Percentiles rank a stretch among this genome's conserved stretches.
phyloP scores from a whole-genome alignment of 2,888 invertebrate species.

The Drosophila neoperkinsi region DNA sequence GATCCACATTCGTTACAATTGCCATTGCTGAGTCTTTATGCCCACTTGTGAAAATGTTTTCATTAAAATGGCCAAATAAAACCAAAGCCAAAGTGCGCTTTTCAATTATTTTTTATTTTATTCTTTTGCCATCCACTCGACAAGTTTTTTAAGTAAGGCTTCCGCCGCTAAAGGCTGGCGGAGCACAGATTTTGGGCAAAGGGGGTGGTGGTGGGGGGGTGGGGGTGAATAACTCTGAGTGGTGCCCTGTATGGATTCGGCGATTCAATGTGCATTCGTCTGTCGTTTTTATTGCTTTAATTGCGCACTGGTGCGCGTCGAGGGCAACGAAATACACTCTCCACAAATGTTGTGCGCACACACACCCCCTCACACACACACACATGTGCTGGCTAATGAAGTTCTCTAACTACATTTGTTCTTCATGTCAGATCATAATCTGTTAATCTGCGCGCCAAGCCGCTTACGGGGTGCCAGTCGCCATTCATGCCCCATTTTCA shows the following conservation, averaged over 20 bases:
- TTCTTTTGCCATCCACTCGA: conserved; percentile 59
- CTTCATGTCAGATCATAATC: conserved; percentile 77
- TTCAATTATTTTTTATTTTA: conserved; percentile 69
- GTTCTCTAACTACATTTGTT: conserved; percentile 71
- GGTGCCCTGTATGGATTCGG: conserved; percentile 48
- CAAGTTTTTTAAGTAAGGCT: conserved; percentile 51
- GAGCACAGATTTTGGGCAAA: neutral
- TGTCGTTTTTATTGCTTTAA: conserved; percentile 78
- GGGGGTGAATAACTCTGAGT: conserved; percentile 8
- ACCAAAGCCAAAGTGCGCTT: conserved; percentile 57
- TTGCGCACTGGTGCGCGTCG: conserved; percentile 72
- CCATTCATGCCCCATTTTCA: conserved; percentile 16
- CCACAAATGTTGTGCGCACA: conserved; percentile 51
- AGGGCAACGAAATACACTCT: conserved; percentile 58
- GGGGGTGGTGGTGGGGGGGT: neutral
- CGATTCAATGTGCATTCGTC: conserved; percentile 66
- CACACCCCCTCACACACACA: neutral
- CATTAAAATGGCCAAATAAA: conserved; percentile 46
- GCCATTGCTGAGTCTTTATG: neutral
- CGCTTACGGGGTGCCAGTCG: conserved; percentile 41
- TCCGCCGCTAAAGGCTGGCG: conserved; percentile 3
- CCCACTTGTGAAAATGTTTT: conserved; percentile 22
- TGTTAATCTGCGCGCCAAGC: conserved; percentile 71
- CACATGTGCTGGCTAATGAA: conserved; percentile 74
- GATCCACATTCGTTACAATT: conserved; percentile 8